phyloP scores from a whole-genome alignment of 2,888 invertebrate genomes.

The Agrilus mali region DNA sequence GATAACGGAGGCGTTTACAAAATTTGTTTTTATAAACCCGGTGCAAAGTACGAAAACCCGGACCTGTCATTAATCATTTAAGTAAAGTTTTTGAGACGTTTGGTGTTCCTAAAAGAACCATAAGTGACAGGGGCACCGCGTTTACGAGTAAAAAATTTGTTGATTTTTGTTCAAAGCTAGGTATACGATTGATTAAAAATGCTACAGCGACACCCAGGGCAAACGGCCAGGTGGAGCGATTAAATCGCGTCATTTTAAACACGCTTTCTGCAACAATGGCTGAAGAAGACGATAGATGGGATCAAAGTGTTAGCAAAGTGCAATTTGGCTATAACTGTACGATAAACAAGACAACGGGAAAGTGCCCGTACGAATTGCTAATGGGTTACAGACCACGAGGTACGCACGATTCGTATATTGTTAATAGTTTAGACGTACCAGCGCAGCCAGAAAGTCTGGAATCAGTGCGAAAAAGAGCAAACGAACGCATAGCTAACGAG shows the following conservation, averaged over 20 bases:
- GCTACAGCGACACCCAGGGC: constrained; percentile 18
- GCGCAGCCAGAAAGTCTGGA: background rate
- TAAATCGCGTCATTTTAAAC: constrained; percentile 6
- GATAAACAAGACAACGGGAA: constrained; percentile 13
- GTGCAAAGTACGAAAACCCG: constrained; percentile 12
- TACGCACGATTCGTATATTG: constrained; percentile 12
- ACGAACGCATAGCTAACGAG: background rate
- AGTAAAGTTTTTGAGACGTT: constrained; percentile 12
- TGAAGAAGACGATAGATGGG: too few relatives aligned
- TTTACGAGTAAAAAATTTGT: constrained; percentile 17
- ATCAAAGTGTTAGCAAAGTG: constrained; percentile 6
- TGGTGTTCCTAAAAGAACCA: constrained; percentile 15
- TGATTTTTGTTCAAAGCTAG: constrained; percentile 14
- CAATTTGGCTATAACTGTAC: constrained; percentile 10
- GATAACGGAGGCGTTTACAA: constrained; percentile 14
- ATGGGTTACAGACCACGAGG: background rate
- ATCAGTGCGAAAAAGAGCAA: background rate
- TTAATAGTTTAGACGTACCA: too few relatives aligned
- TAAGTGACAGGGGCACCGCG: constrained; percentile 17
- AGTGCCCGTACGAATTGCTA: too few relatives aligned
- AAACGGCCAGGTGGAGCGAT: constrained; percentile 18
- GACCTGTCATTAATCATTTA: constrained; percentile 9
- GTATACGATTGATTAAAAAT: constrained; percentile 16
- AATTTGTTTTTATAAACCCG: constrained; percentile 14
- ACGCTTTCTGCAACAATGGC: too few relatives aligned